phyloP scores from a whole-genome alignment of 2,113 vertebrate genomes.

The Dascyllus trimaculatus region DNA sequence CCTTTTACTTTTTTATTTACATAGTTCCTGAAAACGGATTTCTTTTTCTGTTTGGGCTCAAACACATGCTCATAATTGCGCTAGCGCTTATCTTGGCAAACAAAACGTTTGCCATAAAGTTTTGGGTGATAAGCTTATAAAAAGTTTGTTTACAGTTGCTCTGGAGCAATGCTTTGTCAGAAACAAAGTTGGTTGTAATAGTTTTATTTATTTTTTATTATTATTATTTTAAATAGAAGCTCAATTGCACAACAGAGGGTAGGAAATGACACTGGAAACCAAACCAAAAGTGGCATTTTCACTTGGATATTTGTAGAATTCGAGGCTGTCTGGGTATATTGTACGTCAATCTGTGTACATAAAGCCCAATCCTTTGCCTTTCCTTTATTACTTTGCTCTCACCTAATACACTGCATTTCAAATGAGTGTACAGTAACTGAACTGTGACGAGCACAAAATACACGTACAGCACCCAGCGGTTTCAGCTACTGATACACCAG shows the following conservation, averaged over 20 bases:
- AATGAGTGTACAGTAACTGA: conserved; percentile 4
- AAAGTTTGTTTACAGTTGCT: background rate
- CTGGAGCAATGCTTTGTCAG: background rate
- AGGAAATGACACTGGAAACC: background rate
- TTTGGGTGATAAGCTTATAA: background rate
- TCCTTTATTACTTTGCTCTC: background rate
- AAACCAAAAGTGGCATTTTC: background rate
- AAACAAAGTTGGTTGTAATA: fast-evolving
- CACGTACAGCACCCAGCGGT: background rate
- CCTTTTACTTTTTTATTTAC: background rate
- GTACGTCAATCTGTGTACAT: no score
- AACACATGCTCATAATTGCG: background rate
- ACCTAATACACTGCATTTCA: background rate
- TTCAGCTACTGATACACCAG: background rate
- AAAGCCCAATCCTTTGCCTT: background rate
- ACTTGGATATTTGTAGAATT: background rate
- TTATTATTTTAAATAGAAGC: background rate
- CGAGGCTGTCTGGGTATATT: no score
- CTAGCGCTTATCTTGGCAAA: background rate
- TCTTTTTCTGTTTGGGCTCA: background rate
- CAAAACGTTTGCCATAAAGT: background rate
- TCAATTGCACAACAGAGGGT: background rate
- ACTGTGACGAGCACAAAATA: background rate
- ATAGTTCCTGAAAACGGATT: background rate
- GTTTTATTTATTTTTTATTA: background rate